These are phyloP conservation scores for Centruroides vittatus DNA, from an alignment of 1,140 invertebrate genomes.

Conservation along the genomic window DNA sequence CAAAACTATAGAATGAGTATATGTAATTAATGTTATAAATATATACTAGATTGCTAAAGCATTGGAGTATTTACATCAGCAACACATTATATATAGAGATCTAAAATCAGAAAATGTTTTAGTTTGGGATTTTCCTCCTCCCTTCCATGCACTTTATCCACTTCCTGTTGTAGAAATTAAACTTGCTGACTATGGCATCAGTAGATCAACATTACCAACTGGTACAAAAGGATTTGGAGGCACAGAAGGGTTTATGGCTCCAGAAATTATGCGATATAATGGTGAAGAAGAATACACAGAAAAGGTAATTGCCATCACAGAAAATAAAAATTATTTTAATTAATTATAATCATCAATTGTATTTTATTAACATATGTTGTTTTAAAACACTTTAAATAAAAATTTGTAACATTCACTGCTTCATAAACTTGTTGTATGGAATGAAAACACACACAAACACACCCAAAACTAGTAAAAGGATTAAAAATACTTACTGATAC, in stretches of 20 bases:
- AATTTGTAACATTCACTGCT: no score
- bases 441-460: no score
- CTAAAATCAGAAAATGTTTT: constrained; percentile 97
- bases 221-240: constrained; percentile 95
- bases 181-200: constrained; percentile 92
- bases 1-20: no score
- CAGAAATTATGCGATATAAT: constrained; percentile 94
- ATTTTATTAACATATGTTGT: no score
- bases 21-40: no score
- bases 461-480: no score
- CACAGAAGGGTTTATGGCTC: constrained; percentile 96
- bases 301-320: constrained; percentile 43
- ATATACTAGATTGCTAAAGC: constrained; percentile 62
- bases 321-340: no score
- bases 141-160: constrained; percentile 32
- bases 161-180: constrained; percentile 58
- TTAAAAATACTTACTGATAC: no score
- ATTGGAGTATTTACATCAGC: constrained; percentile 86
- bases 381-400: no score
- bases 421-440: no score
- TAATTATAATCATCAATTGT: no score
- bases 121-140: constrained; percentile 81
- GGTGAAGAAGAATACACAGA: constrained; percentile 98
- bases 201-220: constrained; percentile 66
- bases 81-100: constrained; percentile 90